Conservation (phyloP, 2,888 invertebrate genomes). For the Trimorus sp. region DNA sequence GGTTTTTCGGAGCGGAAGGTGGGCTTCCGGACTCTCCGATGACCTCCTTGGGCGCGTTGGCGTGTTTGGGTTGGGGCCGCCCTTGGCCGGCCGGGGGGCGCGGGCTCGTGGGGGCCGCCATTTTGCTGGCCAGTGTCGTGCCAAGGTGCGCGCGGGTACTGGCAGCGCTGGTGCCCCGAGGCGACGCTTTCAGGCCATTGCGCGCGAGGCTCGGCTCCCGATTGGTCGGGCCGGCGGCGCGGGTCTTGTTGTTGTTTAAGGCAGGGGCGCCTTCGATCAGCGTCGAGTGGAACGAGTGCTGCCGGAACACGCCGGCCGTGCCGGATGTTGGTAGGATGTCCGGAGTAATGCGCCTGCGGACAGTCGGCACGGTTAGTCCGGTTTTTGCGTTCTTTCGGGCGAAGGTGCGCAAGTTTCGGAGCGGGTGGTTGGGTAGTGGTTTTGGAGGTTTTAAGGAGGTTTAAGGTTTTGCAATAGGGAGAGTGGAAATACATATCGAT, state of each 20-base stretch:
- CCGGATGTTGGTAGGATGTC: conserved; percentile 85
- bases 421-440: no score
- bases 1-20: no score
- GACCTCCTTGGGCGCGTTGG: conserved; percentile 96
- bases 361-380: no score
- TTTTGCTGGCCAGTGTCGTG: conserved; percentile 84
- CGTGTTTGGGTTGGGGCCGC: conserved; percentile 96
- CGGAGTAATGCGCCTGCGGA: conserved; percentile 84
- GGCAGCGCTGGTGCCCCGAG: conserved; percentile 78
- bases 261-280: conserved; percentile 73
- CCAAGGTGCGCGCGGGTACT: conserved; percentile 83
- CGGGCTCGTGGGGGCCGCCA: conserved; percentile 84
- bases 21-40: conserved; percentile 88
- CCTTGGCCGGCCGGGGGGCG: conserved; percentile 82
- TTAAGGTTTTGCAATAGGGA: no score
- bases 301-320: conserved; percentile 85
- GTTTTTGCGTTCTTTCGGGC: no score
- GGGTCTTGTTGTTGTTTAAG: conserved; percentile 47
- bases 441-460: no score
- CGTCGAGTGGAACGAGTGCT: conserved; percentile 81
- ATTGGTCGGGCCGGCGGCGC: conserved; percentile 38
- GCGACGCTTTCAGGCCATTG: conserved; percentile 68
- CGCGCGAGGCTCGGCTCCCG: conserved; percentile 33
- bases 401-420: no score
- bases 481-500: no score